Conservation (phyloP, 2,113 vertebrate species). For the Oncorhynchus tshawytscha region DNA sequence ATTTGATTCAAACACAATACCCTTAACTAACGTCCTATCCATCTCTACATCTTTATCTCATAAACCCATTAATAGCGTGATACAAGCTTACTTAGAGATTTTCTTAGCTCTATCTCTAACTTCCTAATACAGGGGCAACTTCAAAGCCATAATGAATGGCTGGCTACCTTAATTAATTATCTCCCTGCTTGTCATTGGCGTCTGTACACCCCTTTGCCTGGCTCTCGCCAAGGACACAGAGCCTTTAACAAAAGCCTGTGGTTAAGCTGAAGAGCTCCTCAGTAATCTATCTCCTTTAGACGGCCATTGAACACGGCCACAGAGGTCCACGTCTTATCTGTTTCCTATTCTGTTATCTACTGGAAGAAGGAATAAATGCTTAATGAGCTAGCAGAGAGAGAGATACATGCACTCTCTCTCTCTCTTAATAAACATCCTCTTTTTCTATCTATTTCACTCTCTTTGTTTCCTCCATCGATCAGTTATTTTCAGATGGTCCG, state of each 20-base stretch:
- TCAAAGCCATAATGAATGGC: background rate
- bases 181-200: background rate
- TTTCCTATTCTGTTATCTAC: conserved; percentile 61
- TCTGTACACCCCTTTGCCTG: background rate
- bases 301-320: conserved; percentile 49
- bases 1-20: background rate
- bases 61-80: background rate
- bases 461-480: background rate
- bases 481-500: background rate
- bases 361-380: conserved; percentile 27
- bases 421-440: background rate
- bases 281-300: conserved; percentile 57
- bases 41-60: background rate
- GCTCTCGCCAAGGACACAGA: conserved; percentile 52
- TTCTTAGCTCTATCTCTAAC: background rate
- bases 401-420: background rate
- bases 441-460: background rate
- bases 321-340: conserved; percentile 59
- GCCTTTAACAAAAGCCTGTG: conserved; percentile 41
- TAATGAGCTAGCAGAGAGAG: conserved; percentile 6
- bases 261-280: conserved; percentile 39
- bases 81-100: background rate
- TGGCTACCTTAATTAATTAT: background rate
- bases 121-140: background rate
- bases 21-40: background rate